Evolutionary conservation across 2,888 invertebrate genomes (phyloP), one percentile per base, ranked within the genome.

Genomic region (Chalcosyrphus nemorum): DNA sequence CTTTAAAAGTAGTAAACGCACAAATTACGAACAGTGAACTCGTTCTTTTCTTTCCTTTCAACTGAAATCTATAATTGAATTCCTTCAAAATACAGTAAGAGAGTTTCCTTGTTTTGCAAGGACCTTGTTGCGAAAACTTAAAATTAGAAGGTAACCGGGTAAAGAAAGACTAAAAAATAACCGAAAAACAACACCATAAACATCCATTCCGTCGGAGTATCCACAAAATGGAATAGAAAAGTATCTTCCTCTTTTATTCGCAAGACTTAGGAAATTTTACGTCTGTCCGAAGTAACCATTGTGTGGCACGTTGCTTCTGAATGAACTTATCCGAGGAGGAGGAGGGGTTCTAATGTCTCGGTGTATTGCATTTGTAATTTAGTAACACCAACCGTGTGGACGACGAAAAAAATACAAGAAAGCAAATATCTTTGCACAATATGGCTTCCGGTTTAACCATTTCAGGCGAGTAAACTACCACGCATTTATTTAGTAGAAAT

Each of bases 361-460:
- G 21, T 27, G 47, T 27, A 57, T 21, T 41, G 54, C 56, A 56
- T n/a, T 19, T 27, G 24, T 19, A 29, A 56, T 45, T 70, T 32
- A 19, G 17, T 41, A 27, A 2, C 13, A 41, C 41, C 6, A 41
- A 41, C 3, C 54, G n/a, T n/a, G 43, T 24, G 15, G 29, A 45
- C 19, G 11, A 29, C 29, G 21, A 38, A 65, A 13, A 11, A 32
- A 11, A 32, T 1, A 32, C 2, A 24, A 24, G 24, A 32, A 32
- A n/a, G n/a, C n/a, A n/a, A n/a, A 7, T 32, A 9, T 32, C 9
- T n/a, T 3, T 13, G 38, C 13, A 24, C 17, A 32, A 2, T 68
- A 47, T 70, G 70, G 56, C 70, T 70, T 70, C 70, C 43, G 47
- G 56, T 68, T 29, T 19, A 17, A 17, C 17, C 6, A 17, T 17